Evolutionary conservation across 2,113 vertebrate species (phyloP).

Genomic region (Pimephales promelas): DNA sequence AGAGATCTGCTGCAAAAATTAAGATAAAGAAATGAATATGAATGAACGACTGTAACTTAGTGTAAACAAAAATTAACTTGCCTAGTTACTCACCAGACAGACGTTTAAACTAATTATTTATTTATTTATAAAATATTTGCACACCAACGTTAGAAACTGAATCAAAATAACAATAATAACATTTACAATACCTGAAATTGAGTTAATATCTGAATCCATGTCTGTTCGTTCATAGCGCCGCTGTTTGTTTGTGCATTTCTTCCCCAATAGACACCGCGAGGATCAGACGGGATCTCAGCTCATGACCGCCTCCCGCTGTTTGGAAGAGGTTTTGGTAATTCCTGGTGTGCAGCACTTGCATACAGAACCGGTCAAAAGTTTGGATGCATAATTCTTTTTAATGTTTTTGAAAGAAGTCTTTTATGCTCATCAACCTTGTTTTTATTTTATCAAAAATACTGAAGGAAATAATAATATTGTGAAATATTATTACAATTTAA

Average conservation of each 20-base stretch:
- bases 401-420: too few relatives aligned
- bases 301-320: not conserved
- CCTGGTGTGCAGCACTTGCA: too few relatives aligned
- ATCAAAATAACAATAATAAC: not conserved
- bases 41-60: not conserved
- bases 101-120: not conserved
- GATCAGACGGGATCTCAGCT: not conserved
- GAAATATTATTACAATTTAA: too few relatives aligned
- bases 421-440: too few relatives aligned
- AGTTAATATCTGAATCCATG: not conserved
- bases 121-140: not conserved
- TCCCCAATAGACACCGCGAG: not conserved
- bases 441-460: too few relatives aligned
- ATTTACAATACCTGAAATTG: slow-evolving; percentile 24
- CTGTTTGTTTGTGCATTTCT: not conserved
- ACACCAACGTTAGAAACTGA: too few relatives aligned
- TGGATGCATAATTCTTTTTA: too few relatives aligned
- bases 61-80: not conserved
- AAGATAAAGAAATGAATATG: not conserved
- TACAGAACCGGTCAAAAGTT: too few relatives aligned
- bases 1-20: not conserved
- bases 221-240: not conserved
- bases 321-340: not conserved
- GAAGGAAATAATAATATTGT: too few relatives aligned
- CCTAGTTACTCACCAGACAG: not conserved